A percentile compares a stretch with the other conserved stretches of the same genome.
These are phyloP conservation scores for Diuraphis noxia DNA, from an alignment of 1,140 invertebrate genomes.

Conservation along the genomic window DNA sequence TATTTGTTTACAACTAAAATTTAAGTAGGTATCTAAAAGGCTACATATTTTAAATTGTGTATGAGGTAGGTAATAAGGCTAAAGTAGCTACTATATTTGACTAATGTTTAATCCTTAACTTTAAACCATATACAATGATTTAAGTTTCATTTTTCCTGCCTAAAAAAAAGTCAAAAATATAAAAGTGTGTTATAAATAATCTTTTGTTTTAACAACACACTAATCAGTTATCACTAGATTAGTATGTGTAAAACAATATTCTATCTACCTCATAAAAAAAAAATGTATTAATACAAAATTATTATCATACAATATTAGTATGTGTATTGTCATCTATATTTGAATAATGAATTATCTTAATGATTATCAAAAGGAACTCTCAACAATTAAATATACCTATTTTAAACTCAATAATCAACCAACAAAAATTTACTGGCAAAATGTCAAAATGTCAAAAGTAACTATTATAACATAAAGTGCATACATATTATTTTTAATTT, in stretches of 20 bases:
- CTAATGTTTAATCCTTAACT: slow-evolving; percentile 17
- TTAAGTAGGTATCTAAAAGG: neutral
- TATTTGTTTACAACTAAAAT: neutral
- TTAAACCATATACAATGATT: slow-evolving; percentile 15
- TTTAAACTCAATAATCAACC: neutral
- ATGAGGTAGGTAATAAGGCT: neutral
- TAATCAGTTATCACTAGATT: neutral
- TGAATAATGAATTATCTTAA: neutral
- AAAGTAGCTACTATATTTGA: neutral
- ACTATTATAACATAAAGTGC: too few relatives aligned
- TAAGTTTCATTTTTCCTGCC: slow-evolving; percentile 25
- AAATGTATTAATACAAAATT: neutral
- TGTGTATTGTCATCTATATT: neutral
- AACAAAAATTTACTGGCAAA: neutral
- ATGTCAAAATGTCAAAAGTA: too few relatives aligned
- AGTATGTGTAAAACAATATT: slow-evolving; percentile 8
- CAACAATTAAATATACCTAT: neutral
- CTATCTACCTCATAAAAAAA: neutral
- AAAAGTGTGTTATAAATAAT: slow-evolving; percentile 12
- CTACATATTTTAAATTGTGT: neutral
- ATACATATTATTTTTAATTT: neutral
- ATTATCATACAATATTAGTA: neutral
- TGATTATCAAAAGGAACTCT: neutral
- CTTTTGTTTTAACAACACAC: slow-evolving; percentile 5
- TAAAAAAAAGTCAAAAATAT: slow-evolving; percentile 22